These are phyloP conservation scores for Crotalus tigris DNA, from an alignment of 2,113 vertebrate species.

Conservation along the genomic window DNA sequence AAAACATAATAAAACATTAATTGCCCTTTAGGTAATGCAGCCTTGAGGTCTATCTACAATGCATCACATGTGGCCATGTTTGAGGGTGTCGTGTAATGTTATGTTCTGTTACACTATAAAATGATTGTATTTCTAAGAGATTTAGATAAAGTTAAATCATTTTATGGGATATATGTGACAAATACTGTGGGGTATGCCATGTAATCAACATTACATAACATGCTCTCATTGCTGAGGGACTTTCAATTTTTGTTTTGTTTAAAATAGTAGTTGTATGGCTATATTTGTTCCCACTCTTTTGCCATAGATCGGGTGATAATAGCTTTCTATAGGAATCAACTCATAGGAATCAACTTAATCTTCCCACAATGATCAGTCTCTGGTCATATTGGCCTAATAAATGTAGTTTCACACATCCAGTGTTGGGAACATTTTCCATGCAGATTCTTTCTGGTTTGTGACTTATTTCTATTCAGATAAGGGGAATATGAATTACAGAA, in stretches of 20 bases:
- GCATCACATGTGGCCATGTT: slow-evolving; percentile 25
- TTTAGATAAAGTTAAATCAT: neutral
- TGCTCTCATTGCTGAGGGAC: slow-evolving; percentile 13
- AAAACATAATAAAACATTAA: slow-evolving; percentile 52
- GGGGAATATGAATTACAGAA: neutral
- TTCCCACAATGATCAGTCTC: neutral
- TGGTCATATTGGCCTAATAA: neutral
- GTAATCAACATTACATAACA: slow-evolving; percentile 17
- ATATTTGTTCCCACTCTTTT: neutral
- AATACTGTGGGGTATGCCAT: slow-evolving; percentile 19
- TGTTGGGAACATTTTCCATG: neutral
- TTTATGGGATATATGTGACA: slow-evolving; percentile 18
- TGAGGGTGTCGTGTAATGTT: neutral
- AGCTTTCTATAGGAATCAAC: neutral
- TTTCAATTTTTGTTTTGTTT: neutral
- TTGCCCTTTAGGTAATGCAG: slow-evolving; percentile 55
- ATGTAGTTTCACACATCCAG: neutral
- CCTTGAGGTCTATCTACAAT: slow-evolving; percentile 38
- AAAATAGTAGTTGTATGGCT: neutral
- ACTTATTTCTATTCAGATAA: neutral
- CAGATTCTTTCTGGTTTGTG: neutral
- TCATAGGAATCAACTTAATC: neutral
- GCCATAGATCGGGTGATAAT: neutral
- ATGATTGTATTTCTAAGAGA: neutral
- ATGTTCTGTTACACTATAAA: neutral